These are phyloP conservation scores for Nudaria mundana DNA, from an alignment of 2,888 invertebrate genomes.

Conservation along the genomic window DNA sequence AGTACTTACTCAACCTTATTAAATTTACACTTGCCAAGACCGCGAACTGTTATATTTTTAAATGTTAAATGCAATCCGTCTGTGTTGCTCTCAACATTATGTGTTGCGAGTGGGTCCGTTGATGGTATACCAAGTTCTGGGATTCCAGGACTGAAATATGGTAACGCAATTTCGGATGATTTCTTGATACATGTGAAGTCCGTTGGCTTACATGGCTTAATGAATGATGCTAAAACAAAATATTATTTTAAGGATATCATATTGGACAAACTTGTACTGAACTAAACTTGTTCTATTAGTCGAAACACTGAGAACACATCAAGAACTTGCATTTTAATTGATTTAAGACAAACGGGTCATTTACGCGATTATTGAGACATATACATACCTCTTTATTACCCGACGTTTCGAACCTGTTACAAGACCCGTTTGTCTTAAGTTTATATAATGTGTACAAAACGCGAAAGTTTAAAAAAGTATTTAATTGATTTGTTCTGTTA, in stretches of 20 bases:
- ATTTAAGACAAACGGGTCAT: too few species aligned
- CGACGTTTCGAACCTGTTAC: too few species aligned
- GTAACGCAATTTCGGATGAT: constrained; percentile 26
- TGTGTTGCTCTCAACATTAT: constrained; percentile 25
- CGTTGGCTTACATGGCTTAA: constrained; percentile 34
- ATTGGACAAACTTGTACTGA: too few species aligned
- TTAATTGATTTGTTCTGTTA: too few species aligned
- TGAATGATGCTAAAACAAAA: constrained; percentile 30
- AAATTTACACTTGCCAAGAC: constrained; percentile 31
- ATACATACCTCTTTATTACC: too few species aligned
- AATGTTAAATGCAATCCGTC: constrained; percentile 33
- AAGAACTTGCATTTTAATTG: too few species aligned
- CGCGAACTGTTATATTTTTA: constrained; percentile 24
- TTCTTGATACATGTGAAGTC: constrained; percentile 32
- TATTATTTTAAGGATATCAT: not conserved
- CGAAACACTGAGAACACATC: too few species aligned
- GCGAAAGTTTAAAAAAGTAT: too few species aligned
- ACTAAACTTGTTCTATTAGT: too few species aligned
- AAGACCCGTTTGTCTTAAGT: too few species aligned
- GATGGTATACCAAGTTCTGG: constrained; percentile 27
- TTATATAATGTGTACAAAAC: too few species aligned
- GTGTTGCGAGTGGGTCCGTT: constrained; percentile 33
- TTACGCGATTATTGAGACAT: too few species aligned
- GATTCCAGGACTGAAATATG: constrained; percentile 27
- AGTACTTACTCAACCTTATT: constrained; percentile 38